Evolutionary conservation across 1,140 invertebrate genomes (phyloP).

Genomic region (Saccostrea echinata): DNA sequence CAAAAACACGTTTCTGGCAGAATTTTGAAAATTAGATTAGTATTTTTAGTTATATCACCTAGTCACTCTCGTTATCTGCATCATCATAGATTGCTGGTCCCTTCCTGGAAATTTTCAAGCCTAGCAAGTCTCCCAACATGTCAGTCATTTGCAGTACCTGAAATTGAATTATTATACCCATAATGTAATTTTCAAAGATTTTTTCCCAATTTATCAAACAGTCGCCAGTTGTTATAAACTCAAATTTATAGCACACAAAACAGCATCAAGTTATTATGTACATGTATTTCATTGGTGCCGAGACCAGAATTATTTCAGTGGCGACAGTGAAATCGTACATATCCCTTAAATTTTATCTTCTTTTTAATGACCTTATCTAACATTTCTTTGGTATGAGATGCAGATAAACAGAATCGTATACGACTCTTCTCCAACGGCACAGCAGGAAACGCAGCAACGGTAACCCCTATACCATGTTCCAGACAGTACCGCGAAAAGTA

Average conservation of each 20-base stretch:
- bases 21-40: too few species aligned
- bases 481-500: conserved; percentile 92
- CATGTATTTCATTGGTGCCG: too few species aligned
- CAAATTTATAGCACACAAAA: too few species aligned
- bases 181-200: too few species aligned
- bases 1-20: too few species aligned
- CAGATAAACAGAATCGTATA: conserved; percentile 97
- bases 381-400: conserved; percentile 97
- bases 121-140: neutral
- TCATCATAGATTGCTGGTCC: conserved; percentile 57
- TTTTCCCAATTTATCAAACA: too few species aligned
- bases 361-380: conserved; percentile 90
- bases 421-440: conserved; percentile 96
- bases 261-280: too few species aligned
- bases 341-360: too few species aligned
- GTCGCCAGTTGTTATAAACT: too few species aligned
- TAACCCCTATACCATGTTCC: conserved; percentile 91
- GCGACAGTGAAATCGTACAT: too few species aligned
- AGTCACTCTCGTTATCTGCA: conserved; percentile 47
- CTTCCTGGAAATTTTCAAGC: conserved; percentile 16
- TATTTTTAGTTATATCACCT: neutral
- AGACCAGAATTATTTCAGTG: too few species aligned
- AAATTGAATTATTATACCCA: neutral
- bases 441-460: conserved; percentile 98
- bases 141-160: conserved; percentile 10